Conservation (phyloP, 2,113 vertebrate species). For the Tringa solitaria region DNA sequence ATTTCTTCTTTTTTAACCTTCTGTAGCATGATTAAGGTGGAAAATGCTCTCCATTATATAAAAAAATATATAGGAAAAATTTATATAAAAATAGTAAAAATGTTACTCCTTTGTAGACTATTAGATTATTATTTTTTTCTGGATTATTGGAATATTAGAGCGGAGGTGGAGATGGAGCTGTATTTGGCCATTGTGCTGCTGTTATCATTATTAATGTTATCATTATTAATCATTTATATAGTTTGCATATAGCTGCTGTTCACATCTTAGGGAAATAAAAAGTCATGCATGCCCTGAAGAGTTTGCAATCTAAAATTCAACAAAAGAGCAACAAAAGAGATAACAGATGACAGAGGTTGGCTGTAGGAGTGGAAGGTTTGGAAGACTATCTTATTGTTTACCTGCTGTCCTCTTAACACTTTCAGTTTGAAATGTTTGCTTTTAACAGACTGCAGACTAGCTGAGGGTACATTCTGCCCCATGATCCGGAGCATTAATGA, state of each 20-base stretch:
- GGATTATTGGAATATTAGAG: background rate
- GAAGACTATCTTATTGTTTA: background rate
- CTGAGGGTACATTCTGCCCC: background rate
- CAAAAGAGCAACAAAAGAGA: background rate
- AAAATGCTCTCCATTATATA: background rate
- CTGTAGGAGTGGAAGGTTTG: background rate
- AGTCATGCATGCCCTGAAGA: conserved; percentile 9
- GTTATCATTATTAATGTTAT: too few species aligned
- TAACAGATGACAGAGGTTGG: background rate
- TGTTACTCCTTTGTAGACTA: background rate
- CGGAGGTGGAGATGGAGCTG: background rate
- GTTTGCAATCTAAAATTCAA: conserved; percentile 26
- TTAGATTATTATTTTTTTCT: background rate
- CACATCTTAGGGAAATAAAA: background rate
- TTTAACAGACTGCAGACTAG: background rate
- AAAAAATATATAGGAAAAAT: background rate
- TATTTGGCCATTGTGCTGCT: background rate
- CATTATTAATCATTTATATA: conserved; percentile 23
- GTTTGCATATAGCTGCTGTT: background rate
- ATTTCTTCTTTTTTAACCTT: background rate
- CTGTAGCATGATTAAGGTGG: background rate
- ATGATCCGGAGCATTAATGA: background rate
- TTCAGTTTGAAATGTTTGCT: background rate
- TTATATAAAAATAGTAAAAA: background rate
- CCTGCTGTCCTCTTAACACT: background rate